Evolutionary conservation across 2,797 vertebrate genomes (phyloP).

Genomic region (Microctenopoma stevenorrisi): DNA sequence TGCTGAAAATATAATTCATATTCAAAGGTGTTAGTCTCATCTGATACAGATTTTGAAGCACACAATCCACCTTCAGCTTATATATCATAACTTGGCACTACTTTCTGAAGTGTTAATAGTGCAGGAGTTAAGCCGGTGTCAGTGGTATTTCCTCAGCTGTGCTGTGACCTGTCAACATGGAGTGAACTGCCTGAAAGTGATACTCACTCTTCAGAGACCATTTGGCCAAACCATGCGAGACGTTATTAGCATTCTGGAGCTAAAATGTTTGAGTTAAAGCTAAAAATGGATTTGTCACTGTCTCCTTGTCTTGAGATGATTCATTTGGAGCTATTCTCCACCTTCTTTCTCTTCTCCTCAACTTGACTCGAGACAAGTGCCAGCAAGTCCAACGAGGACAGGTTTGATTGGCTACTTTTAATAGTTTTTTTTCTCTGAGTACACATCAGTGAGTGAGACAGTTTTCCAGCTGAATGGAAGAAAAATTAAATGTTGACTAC

Average conservation of each 20-base stretch:
- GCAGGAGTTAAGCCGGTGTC: slow-evolving; percentile 29
- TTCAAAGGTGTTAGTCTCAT: slow-evolving; percentile 6
- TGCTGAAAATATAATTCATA: slow-evolving; percentile 24
- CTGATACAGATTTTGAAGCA: slow-evolving; percentile 15
- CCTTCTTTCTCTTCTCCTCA: slow-evolving; percentile 58
- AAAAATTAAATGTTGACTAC: slow-evolving; percentile 1
- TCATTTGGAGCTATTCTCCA: slow-evolving; percentile 68
- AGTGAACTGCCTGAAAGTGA: slow-evolving; percentile 76
- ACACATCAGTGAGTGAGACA: slow-evolving; percentile 8
- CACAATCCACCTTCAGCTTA: slow-evolving; percentile 39
- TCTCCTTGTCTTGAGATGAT: slow-evolving; percentile 76
- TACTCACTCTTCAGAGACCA: slow-evolving; percentile 67
- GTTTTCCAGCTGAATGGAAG: slow-evolving; percentile 24
- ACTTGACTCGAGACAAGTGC: slow-evolving; percentile 74
- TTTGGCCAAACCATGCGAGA: slow-evolving; percentile 71
- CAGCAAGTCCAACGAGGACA: slow-evolving; percentile 72
- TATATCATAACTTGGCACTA: slow-evolving; percentile 35
- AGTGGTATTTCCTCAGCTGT: slow-evolving; percentile 33
- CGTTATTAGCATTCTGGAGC: slow-evolving; percentile 78
- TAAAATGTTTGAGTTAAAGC: slow-evolving; percentile 77
- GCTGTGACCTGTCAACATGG: slow-evolving; percentile 60
- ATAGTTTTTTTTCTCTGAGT: slow-evolving; percentile 68
- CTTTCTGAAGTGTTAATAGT: slow-evolving; percentile 39
- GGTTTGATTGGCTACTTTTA: slow-evolving; percentile 77
- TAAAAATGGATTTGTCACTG: slow-evolving; percentile 81